Evolutionary conservation across 2,888 invertebrate species (phyloP), one percentile per base, ranked within the genome.

Genomic region (Chloromyia formosa): DNA sequence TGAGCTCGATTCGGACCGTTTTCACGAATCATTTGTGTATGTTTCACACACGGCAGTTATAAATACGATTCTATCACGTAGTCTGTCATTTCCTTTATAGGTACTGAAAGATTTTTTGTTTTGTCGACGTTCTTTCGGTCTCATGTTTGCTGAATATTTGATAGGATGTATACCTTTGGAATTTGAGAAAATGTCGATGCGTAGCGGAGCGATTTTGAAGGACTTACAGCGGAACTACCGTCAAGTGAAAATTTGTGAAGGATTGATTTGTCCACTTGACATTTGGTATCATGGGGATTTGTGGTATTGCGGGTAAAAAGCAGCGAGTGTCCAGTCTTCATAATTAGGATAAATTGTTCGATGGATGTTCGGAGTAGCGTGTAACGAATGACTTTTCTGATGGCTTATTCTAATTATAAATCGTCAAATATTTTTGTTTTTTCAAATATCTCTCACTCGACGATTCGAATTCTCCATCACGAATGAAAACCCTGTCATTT

Each of bases 21-120:
- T 54, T 54, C 54, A n/a, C n/a, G 42, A 54, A 54, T 54, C 14
- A 54, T 54, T 54, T 54, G 54, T n/a, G n/a, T 54, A 16, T 54
- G 54, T 54, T 54, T 54, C 16, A n/a, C n/a, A n/a, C n/a, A 54
- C 54, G 54, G 54, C 16, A 12, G 16, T 54, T 54, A 54, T 16
- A 16, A 54, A n/a, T n/a, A 54, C 10, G 12, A 16, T 16, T 54
- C 16, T 54, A 54, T 54, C 54, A 54, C 16, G 54, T n/a, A 54
- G 42, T 42, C 42, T 42, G 42, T 42, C 42, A 9, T 9, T n/a
- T 54, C 12, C 16, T 54, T 16, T n/a, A n/a, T n/a, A n/a, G n/a
- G n/a, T n/a, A n/a, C n/a, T n/a, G n/a, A n/a, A n/a, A n/a, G n/a
- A n/a, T n/a, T n/a, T n/a, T n/a, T n/a, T n/a, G n/a, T n/a, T n/a